Percentiles rank a stretch among this genome's conserved stretches.
These are phyloP conservation scores for Silurus lanzhouensis DNA, from an alignment of 2,797 vertebrate species.

Conservation along the genomic window DNA sequence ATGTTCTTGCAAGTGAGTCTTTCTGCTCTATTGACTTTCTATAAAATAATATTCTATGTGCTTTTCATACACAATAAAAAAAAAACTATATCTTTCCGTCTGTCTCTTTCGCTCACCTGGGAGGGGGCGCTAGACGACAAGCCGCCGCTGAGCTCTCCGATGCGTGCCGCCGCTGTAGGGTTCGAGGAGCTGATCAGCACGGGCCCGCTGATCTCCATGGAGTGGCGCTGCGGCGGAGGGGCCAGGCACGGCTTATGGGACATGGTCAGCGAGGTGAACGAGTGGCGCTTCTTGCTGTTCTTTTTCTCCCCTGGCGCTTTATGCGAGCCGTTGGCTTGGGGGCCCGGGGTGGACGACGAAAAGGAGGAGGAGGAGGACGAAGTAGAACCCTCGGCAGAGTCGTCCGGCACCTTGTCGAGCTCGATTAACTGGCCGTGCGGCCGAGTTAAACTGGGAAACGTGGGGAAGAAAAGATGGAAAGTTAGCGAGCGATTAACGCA, in stretches of 20 bases:
- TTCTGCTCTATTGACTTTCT: background rate
- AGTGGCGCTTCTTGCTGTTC: slow-evolving; percentile 98
- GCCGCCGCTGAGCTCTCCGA: slow-evolving; percentile 91
- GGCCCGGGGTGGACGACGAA: slow-evolving; percentile 53
- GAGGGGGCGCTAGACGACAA: slow-evolving; percentile 97
- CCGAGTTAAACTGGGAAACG: slow-evolving; percentile 86
- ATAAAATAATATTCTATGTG: background rate
- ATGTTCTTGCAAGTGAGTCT: background rate
- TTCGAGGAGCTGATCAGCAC: slow-evolving; percentile 99
- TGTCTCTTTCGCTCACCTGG: slow-evolving; percentile 79
- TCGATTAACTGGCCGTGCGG: slow-evolving; percentile 96
- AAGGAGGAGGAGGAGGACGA: slow-evolving; percentile 61
- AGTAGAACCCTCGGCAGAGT: slow-evolving; percentile 84
- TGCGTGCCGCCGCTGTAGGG: slow-evolving; percentile 92
- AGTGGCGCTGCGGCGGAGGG: slow-evolving; percentile 91
- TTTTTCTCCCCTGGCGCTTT: slow-evolving; percentile 90
- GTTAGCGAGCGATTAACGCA: background rate
- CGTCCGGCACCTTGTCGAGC: slow-evolving; percentile 89
- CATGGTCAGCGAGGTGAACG: slow-evolving; percentile 98
- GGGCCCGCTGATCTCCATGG: slow-evolving; percentile 98
- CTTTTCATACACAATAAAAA: background rate
- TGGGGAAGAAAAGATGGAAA: background rate
- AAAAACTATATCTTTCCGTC: too few species aligned
- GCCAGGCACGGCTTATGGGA: slow-evolving; percentile 93
- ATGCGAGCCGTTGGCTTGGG: slow-evolving; percentile 82